Base-by-base conservation (phyloP, 2,797 vertebrate species). In the Tragopan temminckii region DNA sequence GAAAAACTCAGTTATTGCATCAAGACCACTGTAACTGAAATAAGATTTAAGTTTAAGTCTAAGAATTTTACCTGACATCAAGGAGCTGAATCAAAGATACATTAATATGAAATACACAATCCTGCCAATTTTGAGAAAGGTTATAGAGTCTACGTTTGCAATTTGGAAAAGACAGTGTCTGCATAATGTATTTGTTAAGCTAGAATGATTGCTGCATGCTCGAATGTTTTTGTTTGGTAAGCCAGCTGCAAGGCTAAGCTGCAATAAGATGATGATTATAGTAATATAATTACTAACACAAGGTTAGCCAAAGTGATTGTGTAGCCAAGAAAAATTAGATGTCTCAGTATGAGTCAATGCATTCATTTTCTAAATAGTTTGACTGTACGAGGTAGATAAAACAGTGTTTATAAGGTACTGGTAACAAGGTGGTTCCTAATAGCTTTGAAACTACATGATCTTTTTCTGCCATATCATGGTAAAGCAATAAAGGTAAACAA, bases 281-380 rank as follows among this genome's bases (percentile, higher is more conserved):
- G 90, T 53, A 93, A 87, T 62, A 18, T 21, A 93, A 94, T 92
- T 87, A 87, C 89, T 89, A 76, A 89, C 72, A 70, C 35, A 58
- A 96, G 89, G 94, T 90, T 93, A 93, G 81, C 78, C 95, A 88
- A 82, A 85, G 75, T 40, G 81, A 80, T 68, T 71, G 52, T 43
- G 57, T n/a, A 77, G 90, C 92, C 92, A 95, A 85, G 90, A 95
- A 93, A 94, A 94, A 94, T 85, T 80, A 94, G 84, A 85, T 57
- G 68, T 53, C 57, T 82, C 79, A 61, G 83, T 74, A 57, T 70
- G 81, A 96, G 84, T 95, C 90, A 94, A 89, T 62, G 85, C 71
- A 90, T 90, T 68, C 36, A 95, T 90, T 74, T 93, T 80, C 90
- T 69, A 70, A 85, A 61, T 50, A 68, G 64, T 61, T 57, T 59